Percentiles rank a stretch among this genome's conserved stretches.
Evolutionary conservation across 2,888 invertebrate genomes (phyloP).

Genomic region (Meandrusa payeni): DNA sequence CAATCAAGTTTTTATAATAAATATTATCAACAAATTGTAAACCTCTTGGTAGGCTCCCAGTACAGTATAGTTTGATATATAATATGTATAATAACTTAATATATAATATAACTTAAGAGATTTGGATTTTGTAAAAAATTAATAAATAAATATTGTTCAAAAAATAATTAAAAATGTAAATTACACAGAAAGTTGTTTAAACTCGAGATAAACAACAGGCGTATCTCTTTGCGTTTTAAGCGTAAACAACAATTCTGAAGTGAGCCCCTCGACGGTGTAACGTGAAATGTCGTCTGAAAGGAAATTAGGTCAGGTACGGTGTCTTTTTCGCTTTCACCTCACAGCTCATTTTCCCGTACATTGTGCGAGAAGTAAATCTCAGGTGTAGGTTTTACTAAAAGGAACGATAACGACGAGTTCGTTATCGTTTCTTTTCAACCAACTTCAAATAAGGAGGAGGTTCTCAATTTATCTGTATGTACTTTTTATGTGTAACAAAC

Average conservation of each 20-base stretch:
- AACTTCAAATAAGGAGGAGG: no score
- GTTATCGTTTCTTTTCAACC: slow-evolving; percentile 36
- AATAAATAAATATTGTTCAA: no score
- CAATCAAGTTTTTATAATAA: no score
- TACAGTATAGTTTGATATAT: no score
- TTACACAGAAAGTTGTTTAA: neutral
- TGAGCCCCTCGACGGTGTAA: neutral
- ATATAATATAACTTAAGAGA: no score
- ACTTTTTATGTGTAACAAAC: no score
- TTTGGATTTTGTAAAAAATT: no score
- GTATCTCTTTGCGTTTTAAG: slow-evolving; percentile 7
- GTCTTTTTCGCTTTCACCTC: slow-evolving; percentile 13
- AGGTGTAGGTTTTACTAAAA: slow-evolving; percentile 31
- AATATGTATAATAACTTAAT: no score
- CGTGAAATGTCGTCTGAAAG: slow-evolving; percentile 15
- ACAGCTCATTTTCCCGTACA: slow-evolving; percentile 22
- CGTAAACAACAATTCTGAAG: slow-evolving; percentile 17
- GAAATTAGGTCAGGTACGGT: slow-evolving; percentile 20
- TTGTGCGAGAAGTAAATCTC: slow-evolving; percentile 25
- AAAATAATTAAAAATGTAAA: neutral
- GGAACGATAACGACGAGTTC: no score
- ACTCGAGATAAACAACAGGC: neutral
- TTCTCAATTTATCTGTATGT: no score
- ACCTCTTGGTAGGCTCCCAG: no score
- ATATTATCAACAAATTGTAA: no score